Base-by-base conservation (phyloP, 2,888 invertebrate species). In the Drosophila maculinotata region DNA sequence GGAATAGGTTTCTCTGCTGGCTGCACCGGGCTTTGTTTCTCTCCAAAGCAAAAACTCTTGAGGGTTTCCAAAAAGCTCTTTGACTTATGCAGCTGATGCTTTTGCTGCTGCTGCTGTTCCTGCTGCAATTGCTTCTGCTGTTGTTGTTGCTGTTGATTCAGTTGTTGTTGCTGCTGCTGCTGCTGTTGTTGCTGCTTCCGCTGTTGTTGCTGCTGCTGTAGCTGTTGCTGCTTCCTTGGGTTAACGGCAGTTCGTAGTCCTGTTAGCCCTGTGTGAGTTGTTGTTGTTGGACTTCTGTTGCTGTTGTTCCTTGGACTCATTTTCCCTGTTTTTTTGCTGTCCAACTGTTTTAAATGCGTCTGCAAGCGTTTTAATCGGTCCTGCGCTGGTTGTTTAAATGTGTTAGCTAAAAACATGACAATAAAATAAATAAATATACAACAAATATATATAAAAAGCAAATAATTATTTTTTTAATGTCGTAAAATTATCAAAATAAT, bases 281-380 rank as follows among this genome's bases (percentile, higher is more conserved):
- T 20, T 20, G 20, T 4, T 20, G 20, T 20, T 20, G 20, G n/a
- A n/a, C n/a, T n/a, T n/a, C n/a, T 20, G n/a, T 0, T 7, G 20
- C 12, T 8, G 12, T 2, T 26, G 26, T 12, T 36, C 58, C 1
- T 15, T 58, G 10, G 20, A 4, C 20, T 20, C 20, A 3, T 20
- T 20, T 20, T 20, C 4, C 58, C 33, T 1, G 10, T 1, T 12
- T 10, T 59, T 7, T 8, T 36, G 35, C 10, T 20, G 8, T 8
- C 12, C 3, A 10, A 8, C 8, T 23, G n/a, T 5, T 42, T 58
- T 6, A 45, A 10, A 5, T 0, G 14, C 1, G 15, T 4, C 15
- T 59, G 58, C 12, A 59, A 12, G 10, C 60, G 35, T 2, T 30
- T 36, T 0, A 59, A 28, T 3, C 58, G 35, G 0, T 59, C 45